Evolutionary conservation across 2,113 vertebrate species (phyloP).

Genomic region (Pterocles gutturalis): DNA sequence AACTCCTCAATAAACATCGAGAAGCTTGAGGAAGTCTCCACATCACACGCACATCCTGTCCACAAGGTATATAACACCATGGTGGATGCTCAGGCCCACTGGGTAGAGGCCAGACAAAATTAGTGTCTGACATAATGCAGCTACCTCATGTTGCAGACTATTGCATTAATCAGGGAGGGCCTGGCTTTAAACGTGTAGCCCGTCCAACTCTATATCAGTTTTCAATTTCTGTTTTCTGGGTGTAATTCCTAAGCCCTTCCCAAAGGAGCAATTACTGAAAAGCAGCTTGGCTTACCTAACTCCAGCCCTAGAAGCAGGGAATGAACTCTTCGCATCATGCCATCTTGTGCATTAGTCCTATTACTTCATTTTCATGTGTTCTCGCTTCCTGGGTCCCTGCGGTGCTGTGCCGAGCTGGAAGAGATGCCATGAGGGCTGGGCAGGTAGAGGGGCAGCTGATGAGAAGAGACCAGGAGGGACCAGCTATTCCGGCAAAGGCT

Average conservation of each 20-base stretch:
- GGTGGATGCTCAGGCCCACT: not conserved
- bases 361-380: not conserved
- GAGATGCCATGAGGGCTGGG: not conserved
- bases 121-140: not conserved
- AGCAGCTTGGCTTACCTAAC: not conserved
- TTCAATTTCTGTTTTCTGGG: not conserved
- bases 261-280: not conserved
- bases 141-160: not conserved
- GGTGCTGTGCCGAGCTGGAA: not conserved
- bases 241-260: not conserved
- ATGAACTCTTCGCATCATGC: not conserved
- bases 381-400: not conserved
- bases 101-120: not conserved
- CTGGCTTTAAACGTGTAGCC: not conserved
- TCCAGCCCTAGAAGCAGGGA: not conserved
- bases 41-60: not conserved
- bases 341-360: constrained; percentile 27
- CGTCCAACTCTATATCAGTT: not conserved
- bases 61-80: not conserved
- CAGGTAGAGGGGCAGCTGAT: not conserved
- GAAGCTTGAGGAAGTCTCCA: not conserved
- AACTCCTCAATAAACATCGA: not conserved
- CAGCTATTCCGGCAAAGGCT: constrained; percentile 41
- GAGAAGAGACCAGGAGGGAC: not conserved
- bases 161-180: not conserved